These are phyloP conservation scores for Helogale parvula DNA, from an alignment of 2,113 vertebrate species.

Conservation along the genomic window DNA sequence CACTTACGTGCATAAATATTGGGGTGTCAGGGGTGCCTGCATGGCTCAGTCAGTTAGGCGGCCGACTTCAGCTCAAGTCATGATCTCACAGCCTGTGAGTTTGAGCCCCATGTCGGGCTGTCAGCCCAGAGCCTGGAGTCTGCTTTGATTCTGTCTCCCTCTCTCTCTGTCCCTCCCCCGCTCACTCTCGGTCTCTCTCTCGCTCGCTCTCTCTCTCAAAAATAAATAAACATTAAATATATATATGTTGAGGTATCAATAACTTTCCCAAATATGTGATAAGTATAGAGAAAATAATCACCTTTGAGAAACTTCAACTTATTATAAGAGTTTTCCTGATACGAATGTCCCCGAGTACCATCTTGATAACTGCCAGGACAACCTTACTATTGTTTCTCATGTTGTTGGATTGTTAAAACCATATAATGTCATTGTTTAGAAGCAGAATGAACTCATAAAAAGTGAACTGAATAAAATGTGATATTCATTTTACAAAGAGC, in stretches of 20 bases:
- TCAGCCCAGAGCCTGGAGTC: too few species aligned
- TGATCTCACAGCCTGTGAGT: too few species aligned
- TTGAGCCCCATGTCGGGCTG: too few species aligned
- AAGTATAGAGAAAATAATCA: slow-evolving; percentile 6
- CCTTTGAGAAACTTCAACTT: not conserved
- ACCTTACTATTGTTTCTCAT: slow-evolving; percentile 10
- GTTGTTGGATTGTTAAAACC: not conserved
- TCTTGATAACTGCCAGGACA: not conserved
- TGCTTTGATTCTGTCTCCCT: too few species aligned
- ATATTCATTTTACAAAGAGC: slow-evolving; percentile 39
- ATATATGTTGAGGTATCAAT: not conserved
- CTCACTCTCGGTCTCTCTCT: too few species aligned
- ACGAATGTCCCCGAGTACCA: not conserved
- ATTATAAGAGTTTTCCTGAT: slow-evolving; percentile 30
- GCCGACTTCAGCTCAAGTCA: too few species aligned
- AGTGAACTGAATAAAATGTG: not conserved
- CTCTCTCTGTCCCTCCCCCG: too few species aligned
- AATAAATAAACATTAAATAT: too few species aligned
- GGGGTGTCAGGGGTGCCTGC: not conserved
- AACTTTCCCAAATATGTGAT: slow-evolving; percentile 5
- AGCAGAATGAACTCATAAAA: slow-evolving; percentile 3
- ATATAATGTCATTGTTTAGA: slow-evolving; percentile 37
- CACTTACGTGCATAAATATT: not conserved
- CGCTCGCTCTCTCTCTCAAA: too few species aligned
- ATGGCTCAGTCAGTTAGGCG: too few species aligned